Conservation (phyloP, 2,113 vertebrate species). For the Sporophila hypoxantha region DNA sequence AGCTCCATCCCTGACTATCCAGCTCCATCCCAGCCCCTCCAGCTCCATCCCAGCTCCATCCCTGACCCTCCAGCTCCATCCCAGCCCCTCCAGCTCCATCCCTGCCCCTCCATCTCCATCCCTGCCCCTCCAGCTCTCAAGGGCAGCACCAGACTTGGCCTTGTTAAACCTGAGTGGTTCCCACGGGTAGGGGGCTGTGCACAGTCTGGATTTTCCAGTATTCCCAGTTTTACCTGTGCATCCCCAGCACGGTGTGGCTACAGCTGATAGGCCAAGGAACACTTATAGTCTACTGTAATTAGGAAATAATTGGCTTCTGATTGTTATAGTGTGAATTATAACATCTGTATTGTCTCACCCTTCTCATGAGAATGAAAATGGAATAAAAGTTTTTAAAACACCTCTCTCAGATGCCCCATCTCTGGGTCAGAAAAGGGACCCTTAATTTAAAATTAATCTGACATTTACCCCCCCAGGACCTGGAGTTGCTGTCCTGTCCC, state of each 20-base stretch:
- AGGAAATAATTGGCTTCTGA: background rate
- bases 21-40: too few relatives aligned
- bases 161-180: background rate
- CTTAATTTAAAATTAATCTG: too few relatives aligned
- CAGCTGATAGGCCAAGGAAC: background rate
- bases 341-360: background rate
- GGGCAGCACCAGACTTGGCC: background rate
- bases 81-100: too few relatives aligned
- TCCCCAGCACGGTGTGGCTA: background rate
- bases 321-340: background rate
- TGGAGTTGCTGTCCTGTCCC: background rate
- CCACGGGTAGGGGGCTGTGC: fast-evolving
- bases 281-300: background rate
- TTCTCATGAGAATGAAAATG: background rate
- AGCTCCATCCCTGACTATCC: too few relatives aligned
- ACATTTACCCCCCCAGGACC: background rate
- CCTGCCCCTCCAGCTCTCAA: too few relatives aligned
- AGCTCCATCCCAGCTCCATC: too few relatives aligned
- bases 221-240: background rate
- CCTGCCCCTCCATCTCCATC: too few relatives aligned
- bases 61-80: too few relatives aligned
- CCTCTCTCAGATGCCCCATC: background rate
- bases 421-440: background rate
- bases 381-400: background rate
- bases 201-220: background rate